phyloP scores from a whole-genome alignment of 2,888 invertebrate species.

The Gryllus longicercus region DNA sequence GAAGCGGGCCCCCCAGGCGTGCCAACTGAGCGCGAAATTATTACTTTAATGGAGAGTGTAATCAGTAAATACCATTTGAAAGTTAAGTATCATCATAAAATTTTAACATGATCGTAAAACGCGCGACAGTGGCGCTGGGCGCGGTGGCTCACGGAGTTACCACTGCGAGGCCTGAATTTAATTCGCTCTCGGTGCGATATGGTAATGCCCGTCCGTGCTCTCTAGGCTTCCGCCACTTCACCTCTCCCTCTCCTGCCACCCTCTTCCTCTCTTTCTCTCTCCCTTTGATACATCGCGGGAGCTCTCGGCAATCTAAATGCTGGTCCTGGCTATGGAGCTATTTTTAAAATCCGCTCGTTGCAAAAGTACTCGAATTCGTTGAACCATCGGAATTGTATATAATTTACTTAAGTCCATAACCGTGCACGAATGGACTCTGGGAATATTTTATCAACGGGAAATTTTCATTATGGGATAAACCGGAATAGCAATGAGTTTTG shows the following conservation, averaged over 20 bases:
- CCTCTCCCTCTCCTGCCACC: background rate
- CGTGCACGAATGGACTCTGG: too few species aligned
- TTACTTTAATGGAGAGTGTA: constrained; percentile 17
- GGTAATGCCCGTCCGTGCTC: background rate
- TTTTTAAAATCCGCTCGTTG: too few species aligned
- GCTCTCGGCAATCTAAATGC: too few species aligned
- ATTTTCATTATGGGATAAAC: too few species aligned
- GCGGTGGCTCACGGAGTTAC: background rate
- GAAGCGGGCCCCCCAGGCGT: background rate
- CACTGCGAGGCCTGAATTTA: background rate
- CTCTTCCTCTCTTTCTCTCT: too few species aligned
- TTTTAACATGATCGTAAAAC: constrained; percentile 17
- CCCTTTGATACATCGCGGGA: too few species aligned
- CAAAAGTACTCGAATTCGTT: too few species aligned
- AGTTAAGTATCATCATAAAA: constrained; percentile 17
- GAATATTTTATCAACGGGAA: too few species aligned
- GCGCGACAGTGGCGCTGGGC: background rate
- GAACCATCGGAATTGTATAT: too few species aligned
- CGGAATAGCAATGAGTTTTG: too few species aligned
- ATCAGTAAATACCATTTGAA: constrained; percentile 17
- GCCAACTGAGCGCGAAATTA: constrained; percentile 1
- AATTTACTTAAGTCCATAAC: too few species aligned
- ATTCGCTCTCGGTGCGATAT: constrained; percentile 9
- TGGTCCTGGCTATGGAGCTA: too few species aligned
- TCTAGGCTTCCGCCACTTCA: background rate